phyloP scores from a whole-genome alignment of 2,888 invertebrate genomes.

The Thumatha senex region DNA sequence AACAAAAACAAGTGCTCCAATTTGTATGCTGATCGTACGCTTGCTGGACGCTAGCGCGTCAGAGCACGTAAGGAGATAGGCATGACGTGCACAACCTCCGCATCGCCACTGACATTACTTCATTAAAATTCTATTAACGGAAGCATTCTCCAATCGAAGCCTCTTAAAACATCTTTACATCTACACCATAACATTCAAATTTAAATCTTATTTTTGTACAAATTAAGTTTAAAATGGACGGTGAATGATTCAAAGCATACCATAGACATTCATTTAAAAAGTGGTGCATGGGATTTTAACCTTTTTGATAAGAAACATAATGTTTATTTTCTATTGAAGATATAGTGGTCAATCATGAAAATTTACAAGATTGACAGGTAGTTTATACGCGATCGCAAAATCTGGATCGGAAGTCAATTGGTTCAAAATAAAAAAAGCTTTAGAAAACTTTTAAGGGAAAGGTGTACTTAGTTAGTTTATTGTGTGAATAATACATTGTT shows the following conservation, averaged over 20 bases:
- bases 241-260: neutral
- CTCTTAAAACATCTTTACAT: slow-evolving; percentile 23
- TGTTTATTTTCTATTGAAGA: slow-evolving; percentile 33
- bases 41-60: slow-evolving; percentile 59
- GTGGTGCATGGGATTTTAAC: slow-evolving; percentile 19
- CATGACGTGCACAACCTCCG: slow-evolving; percentile 78
- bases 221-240: slow-evolving; percentile 21
- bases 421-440: slow-evolving; percentile 45
- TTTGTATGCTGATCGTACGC: slow-evolving; percentile 52
- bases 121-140: slow-evolving; percentile 83
- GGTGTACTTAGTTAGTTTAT: slow-evolving; percentile 19
- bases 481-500: slow-evolving; percentile 14
- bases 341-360: slow-evolving; percentile 47
- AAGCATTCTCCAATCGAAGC: slow-evolving; percentile 71
- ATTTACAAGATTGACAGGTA: slow-evolving; percentile 54
- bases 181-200: slow-evolving; percentile 21
- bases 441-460: slow-evolving; percentile 34
- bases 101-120: slow-evolving; percentile 73
- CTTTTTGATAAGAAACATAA: slow-evolving; percentile 12
- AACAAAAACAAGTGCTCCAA: slow-evolving; percentile 27
- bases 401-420: slow-evolving; percentile 68
- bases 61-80: slow-evolving; percentile 75
- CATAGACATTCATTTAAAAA: neutral
- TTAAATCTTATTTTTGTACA: neutral
- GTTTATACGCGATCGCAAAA: slow-evolving; percentile 59